Percentiles rank a stretch among this genome's conserved stretches.
phyloP scores from a whole-genome alignment of 2,797 vertebrate genomes.

The Limosa lapponica region DNA sequence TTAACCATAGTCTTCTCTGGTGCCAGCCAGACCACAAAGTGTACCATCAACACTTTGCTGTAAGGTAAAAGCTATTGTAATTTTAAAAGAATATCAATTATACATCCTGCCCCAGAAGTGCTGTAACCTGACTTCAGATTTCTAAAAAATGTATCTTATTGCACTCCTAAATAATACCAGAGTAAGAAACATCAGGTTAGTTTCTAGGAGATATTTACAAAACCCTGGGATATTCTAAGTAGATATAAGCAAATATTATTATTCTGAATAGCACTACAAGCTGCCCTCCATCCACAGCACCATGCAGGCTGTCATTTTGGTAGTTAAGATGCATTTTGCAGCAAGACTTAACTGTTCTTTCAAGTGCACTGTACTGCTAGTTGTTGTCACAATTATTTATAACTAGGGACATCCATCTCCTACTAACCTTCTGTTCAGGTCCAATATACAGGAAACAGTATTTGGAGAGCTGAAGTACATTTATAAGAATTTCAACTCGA shows the following conservation, averaged over 20 bases:
- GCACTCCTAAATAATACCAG: not conserved
- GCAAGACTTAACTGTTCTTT: slow-evolving; percentile 50
- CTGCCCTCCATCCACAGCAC: slow-evolving; percentile 50
- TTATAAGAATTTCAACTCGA: not conserved
- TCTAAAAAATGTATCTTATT: not conserved
- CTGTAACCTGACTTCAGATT: not conserved
- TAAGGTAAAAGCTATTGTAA: not conserved
- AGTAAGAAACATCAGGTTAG: not conserved
- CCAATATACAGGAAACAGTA: slow-evolving; percentile 47
- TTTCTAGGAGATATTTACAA: slow-evolving; percentile 8
- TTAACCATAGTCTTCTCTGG: not conserved
- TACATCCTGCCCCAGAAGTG: not conserved
- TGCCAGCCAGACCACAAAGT: not conserved
- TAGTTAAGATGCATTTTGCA: slow-evolving; percentile 44
- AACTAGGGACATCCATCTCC: slow-evolving; percentile 64
- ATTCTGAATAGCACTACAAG: slow-evolving; percentile 27
- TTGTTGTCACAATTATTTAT: slow-evolving; percentile 70
- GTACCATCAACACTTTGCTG: not conserved
- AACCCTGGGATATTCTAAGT: not conserved
- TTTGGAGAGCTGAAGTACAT: not conserved
- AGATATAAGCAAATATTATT: slow-evolving; percentile 19
- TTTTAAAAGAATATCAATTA: not conserved
- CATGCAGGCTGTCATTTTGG: slow-evolving; percentile 34
- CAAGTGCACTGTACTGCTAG: slow-evolving; percentile 61
- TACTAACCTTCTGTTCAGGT: slow-evolving; percentile 73